Conservation (phyloP, 2,113 vertebrate species). For the Arothron firmamentum region DNA sequence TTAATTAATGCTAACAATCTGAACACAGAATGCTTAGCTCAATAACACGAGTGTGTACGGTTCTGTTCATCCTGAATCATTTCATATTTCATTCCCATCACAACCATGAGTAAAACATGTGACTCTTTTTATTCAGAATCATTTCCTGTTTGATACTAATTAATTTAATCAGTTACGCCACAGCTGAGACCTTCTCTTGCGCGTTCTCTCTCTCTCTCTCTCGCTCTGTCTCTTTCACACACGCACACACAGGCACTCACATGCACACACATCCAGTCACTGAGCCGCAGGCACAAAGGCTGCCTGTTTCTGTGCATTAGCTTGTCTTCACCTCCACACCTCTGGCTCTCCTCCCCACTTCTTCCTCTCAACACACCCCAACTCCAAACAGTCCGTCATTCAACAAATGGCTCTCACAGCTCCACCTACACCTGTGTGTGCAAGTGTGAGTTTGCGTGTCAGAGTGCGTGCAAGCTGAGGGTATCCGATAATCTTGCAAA, state of each 20-base stretch:
- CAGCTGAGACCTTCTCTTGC: constrained; percentile 48
- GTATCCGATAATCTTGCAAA: constrained; percentile 44
- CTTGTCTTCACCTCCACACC: constrained; percentile 71
- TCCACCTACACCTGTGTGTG: constrained; percentile 40
- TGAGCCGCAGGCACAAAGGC: constrained; percentile 56
- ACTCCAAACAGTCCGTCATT: constrained; percentile 60
- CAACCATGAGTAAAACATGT: constrained; percentile 23
- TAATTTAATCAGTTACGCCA: constrained; percentile 59
- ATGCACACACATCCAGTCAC: constrained; percentile 36
- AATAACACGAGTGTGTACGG: constrained; percentile 49
- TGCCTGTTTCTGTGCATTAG: constrained; percentile 60
- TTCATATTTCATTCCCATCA: constrained; percentile 58
- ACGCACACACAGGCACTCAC: constrained; percentile 3
- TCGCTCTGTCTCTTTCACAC: constrained; percentile 7
- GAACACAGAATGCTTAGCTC: constrained; percentile 51
- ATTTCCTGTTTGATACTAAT: constrained; percentile 55
- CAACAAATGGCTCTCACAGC: constrained; percentile 50
- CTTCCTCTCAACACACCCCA: constrained; percentile 47
- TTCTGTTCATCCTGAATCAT: constrained; percentile 58
- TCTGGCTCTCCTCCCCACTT: constrained; percentile 64
- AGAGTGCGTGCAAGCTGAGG: constrained; percentile 21
- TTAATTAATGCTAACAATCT: constrained; percentile 34
- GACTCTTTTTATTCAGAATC: constrained; percentile 51
- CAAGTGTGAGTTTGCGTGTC: constrained; percentile 10
- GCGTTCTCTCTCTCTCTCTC: too few species aligned